phyloP scores from a whole-genome alignment of 1,140 invertebrate genomes.

The Macrocentrus cingulum region DNA sequence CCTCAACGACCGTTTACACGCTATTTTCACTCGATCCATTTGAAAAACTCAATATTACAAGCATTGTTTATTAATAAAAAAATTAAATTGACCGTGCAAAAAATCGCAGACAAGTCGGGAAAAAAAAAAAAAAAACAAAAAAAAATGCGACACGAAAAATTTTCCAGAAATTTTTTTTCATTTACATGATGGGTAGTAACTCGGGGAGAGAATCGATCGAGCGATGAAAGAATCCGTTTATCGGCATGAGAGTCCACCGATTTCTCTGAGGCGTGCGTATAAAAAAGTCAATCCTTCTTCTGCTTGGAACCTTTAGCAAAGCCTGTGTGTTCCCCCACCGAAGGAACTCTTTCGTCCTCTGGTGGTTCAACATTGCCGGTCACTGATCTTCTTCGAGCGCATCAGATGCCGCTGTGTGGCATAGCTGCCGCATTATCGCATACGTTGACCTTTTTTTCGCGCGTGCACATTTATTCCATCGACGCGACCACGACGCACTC shows the following conservation, averaged over 20 bases:
- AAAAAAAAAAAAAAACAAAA: background rate
- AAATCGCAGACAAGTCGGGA: too few relatives aligned
- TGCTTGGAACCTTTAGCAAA: background rate
- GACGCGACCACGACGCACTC: constrained; percentile 11
- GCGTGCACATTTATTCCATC: constrained; percentile 16
- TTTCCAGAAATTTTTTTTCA: background rate
- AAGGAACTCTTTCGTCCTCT: constrained; percentile 20
- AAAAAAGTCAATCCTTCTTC: constrained; percentile 8
- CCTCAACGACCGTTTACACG: too few relatives aligned
- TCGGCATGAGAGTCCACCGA: constrained; percentile 15
- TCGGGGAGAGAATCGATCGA: constrained; percentile 1
- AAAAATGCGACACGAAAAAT: background rate
- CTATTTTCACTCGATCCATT: too few relatives aligned
- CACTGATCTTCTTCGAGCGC: constrained; percentile 23
- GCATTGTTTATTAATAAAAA: too few relatives aligned
- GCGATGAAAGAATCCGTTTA: constrained; percentile 13
- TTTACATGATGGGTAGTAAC: too few relatives aligned
- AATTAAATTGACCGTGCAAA: constrained; percentile 11
- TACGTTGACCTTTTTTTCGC: constrained; percentile 35
- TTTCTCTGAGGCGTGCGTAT: constrained; percentile 5
- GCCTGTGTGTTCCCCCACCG: background rate
- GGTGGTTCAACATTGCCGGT: constrained; percentile 19
- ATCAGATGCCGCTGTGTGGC: constrained; percentile 29
- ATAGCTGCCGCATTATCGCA: constrained; percentile 37
- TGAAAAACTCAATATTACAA: too few relatives aligned